Percentiles rank a stretch among this genome's conserved stretches.
Conservation (phyloP, 2,113 vertebrate species). For the Oostethus manadensis region DNA sequence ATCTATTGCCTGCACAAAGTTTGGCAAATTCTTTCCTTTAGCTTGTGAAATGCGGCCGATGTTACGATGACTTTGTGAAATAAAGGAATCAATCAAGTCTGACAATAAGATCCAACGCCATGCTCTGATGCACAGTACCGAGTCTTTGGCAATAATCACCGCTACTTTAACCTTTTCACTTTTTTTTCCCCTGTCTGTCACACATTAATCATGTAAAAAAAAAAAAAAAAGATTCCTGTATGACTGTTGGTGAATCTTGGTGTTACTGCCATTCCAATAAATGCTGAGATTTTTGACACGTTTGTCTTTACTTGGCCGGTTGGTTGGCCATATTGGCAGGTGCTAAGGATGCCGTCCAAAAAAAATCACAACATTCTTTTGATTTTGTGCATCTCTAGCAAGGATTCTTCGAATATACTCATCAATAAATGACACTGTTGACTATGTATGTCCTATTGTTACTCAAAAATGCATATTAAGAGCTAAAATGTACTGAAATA, state of each 20-base stretch:
- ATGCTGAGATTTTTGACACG: slow-evolving; percentile 84
- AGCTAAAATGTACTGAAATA: too few species aligned
- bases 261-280: slow-evolving; percentile 92
- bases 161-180: not conserved
- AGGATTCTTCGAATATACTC: too few species aligned
- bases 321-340: too few species aligned
- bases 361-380: too few species aligned
- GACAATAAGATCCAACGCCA: not conserved
- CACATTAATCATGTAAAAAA: not conserved
- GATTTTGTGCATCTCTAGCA: too few species aligned
- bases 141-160: not conserved
- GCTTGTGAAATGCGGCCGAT: not conserved
- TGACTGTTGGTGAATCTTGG: slow-evolving; percentile 60
- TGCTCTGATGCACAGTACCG: not conserved
- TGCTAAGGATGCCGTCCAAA: too few species aligned
- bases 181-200: not conserved
- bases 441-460: too few species aligned
- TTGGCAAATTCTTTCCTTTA: not conserved
- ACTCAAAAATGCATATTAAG: too few species aligned
- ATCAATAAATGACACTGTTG: too few species aligned
- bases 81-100: not conserved
- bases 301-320: slow-evolving; percentile 38
- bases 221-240: slow-evolving; percentile 31
- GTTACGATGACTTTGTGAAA: not conserved
- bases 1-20: slow-evolving; percentile 3